A percentile compares a stretch with the other conserved stretches of the same genome.
Evolutionary conservation across 2,797 vertebrate genomes (phyloP).

Genomic region (Scolopax bukidnonensis): DNA sequence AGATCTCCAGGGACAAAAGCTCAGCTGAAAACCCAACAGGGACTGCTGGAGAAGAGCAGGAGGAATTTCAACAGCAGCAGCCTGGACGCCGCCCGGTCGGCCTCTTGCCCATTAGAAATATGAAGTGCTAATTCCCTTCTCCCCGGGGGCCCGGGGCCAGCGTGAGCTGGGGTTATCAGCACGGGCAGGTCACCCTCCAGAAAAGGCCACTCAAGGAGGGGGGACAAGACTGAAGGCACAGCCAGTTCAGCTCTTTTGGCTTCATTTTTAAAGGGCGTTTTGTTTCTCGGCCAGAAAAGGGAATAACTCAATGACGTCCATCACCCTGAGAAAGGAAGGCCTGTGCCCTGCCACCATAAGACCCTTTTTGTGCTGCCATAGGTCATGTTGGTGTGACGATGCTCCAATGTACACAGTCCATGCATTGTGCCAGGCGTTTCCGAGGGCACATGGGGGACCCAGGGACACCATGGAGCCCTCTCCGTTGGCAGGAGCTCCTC

Average conservation of each 20-base stretch:
- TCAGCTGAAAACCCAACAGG: not conserved
- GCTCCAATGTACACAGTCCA: not conserved
- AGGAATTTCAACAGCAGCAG: not conserved
- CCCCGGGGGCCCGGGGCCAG: not conserved
- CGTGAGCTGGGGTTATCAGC: not conserved
- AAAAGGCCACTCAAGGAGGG: not conserved
- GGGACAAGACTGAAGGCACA: not conserved
- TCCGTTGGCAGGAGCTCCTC: accelerated
- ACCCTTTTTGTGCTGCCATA: not conserved
- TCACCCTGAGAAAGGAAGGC: not conserved
- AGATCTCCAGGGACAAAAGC: not conserved
- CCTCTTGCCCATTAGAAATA: slow-evolving; percentile 12
- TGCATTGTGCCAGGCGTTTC: not conserved
- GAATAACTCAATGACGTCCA: not conserved
- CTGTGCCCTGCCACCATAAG: not conserved
- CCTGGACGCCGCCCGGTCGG: not conserved
- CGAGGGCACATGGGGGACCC: not conserved
- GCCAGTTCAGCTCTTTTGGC: not conserved
- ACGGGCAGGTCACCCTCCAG: not conserved
- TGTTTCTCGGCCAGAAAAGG: not conserved
- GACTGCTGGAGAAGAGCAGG: not conserved
- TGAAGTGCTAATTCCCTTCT: slow-evolving; percentile 65
- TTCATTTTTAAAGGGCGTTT: slow-evolving; percentile 24
- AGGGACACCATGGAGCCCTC: not conserved
- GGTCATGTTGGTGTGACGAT: accelerated